Conservation (phyloP, 2,888 invertebrate genomes). For the Eilema griseolum region DNA sequence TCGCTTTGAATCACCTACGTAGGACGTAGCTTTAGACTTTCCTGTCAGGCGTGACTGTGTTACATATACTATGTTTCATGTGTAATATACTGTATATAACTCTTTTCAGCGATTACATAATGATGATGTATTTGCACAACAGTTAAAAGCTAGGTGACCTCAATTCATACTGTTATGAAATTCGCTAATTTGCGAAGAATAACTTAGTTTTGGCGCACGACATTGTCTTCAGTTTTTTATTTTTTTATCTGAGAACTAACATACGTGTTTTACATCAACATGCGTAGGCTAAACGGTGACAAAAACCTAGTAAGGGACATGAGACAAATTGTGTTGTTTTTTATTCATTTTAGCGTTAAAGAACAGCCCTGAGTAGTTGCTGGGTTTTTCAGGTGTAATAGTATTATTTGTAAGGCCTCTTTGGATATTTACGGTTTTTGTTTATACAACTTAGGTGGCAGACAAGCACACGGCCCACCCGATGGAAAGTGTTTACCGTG, state of each 20-base stretch:
- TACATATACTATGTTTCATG: slow-evolving; percentile 27
- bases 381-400: too few species aligned
- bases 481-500: too few species aligned
- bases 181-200: slow-evolving; percentile 36
- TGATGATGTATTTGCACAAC: slow-evolving; percentile 53
- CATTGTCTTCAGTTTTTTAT: slow-evolving; percentile 10
- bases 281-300: neutral
- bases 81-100: slow-evolving; percentile 34
- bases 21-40: slow-evolving; percentile 24
- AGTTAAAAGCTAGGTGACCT: slow-evolving; percentile 50
- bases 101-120: slow-evolving; percentile 51
- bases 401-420: too few species aligned
- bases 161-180: slow-evolving; percentile 45
- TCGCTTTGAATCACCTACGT: too few species aligned
- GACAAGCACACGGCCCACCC: too few species aligned
- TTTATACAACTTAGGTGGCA: too few species aligned
- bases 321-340: neutral
- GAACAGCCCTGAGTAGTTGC: too few species aligned
- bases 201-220: slow-evolving; percentile 17
- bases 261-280: neutral
- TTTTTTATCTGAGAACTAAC: slow-evolving; percentile 8
- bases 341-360: neutral
- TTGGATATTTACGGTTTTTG: too few species aligned
- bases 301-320: neutral
- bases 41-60: slow-evolving; percentile 48